phyloP scores from a whole-genome alignment of 1,140 invertebrate species.

The Armadillidium nasatum region DNA sequence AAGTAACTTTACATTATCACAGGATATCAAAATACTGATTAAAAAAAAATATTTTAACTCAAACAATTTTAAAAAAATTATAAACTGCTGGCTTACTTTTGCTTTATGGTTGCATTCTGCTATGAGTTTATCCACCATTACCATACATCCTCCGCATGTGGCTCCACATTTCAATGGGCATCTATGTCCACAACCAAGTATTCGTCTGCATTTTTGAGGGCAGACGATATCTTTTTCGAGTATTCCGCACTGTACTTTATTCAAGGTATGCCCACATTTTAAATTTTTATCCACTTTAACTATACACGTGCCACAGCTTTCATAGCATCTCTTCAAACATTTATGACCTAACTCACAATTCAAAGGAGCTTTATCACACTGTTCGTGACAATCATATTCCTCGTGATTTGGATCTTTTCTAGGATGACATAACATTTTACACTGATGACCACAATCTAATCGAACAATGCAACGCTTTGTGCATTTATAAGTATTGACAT shows the following conservation, averaged over 20 bases:
- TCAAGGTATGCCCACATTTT: constrained; percentile 21
- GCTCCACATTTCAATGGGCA: constrained; percentile 46
- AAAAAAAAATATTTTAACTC: no score
- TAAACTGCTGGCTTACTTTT: constrained; percentile 2
- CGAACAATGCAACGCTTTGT: neutral
- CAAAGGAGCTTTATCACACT: neutral
- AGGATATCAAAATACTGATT: no score
- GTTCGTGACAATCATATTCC: constrained; percentile 2
- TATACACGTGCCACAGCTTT: constrained; percentile 30
- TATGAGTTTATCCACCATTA: constrained; percentile 51
- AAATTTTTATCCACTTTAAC: constrained; percentile 7
- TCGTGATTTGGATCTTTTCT: constrained; percentile 11
- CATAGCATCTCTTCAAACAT: constrained; percentile 55
- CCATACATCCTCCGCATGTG: constrained; percentile 47
- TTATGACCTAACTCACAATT: constrained; percentile 29
- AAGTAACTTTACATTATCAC: no score
- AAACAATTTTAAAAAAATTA: no score
- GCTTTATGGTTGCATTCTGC: constrained; percentile 40
- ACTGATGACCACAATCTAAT: constrained; percentile 25
- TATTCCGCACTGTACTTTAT: neutral
- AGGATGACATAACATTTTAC: constrained; percentile 16
- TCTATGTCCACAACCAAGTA: constrained; percentile 3
- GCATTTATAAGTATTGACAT: neutral
- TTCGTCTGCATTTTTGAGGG: constrained; percentile 2
- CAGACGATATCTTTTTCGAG: neutral